Evolutionary conservation across 2,113 vertebrate genomes (phyloP).

Genomic region (Tragelaphus buxtoni): DNA sequence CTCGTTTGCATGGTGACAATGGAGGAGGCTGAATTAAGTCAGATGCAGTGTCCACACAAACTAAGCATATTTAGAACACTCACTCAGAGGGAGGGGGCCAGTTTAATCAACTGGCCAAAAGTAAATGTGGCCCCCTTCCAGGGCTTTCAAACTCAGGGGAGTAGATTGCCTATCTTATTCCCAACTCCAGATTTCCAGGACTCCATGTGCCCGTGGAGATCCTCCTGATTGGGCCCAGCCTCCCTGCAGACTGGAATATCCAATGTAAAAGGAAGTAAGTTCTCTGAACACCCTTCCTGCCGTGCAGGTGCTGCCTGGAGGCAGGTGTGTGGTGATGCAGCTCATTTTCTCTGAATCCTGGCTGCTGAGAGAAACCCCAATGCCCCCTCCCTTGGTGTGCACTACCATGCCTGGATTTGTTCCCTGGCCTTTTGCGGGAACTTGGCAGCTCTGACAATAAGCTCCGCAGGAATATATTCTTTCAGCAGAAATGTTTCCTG

Average conservation of each 20-base stretch:
- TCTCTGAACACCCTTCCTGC: neutral
- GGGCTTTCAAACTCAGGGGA: neutral
- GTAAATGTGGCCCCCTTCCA: neutral
- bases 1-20: neutral
- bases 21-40: neutral
- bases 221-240: neutral
- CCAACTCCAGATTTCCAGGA: neutral
- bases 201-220: neutral
- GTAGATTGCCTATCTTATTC: neutral
- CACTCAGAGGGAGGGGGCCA: neutral
- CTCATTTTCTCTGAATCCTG: neutral
- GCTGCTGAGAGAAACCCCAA: neutral
- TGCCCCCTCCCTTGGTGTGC: neutral
- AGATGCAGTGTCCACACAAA: neutral
- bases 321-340: neutral
- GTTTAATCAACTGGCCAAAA: neutral
- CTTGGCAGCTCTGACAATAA: neutral
- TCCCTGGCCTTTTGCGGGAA: neutral
- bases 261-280: neutral
- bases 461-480: neutral
- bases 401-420: neutral
- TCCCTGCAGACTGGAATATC: neutral
- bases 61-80: neutral
- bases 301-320: neutral
- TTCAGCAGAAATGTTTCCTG: neutral